Conservation (phyloP, 2,113 vertebrate species). For the Phoxinus phoxinus region DNA sequence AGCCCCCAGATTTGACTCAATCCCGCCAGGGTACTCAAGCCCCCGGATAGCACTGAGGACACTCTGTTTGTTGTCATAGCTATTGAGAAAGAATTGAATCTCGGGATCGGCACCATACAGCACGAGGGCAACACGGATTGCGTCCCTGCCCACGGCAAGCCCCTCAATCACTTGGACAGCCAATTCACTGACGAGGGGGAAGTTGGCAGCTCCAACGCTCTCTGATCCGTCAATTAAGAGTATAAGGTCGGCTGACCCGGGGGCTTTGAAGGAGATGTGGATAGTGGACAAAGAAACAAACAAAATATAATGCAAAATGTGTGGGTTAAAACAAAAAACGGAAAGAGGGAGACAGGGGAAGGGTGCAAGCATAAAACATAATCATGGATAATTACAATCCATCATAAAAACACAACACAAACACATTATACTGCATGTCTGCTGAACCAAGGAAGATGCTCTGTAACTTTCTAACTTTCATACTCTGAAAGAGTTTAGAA, state of each 20-base stretch:
- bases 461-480: constrained; percentile 10
- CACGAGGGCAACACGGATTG: constrained; percentile 89
- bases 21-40: constrained; percentile 82
- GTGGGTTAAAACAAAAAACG: constrained; percentile 84
- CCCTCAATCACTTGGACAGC: constrained; percentile 91
- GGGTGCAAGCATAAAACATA: constrained; percentile 82
- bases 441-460: constrained; percentile 81
- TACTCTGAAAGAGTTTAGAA: not conserved
- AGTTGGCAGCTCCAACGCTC: constrained; percentile 93
- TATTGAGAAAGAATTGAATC: constrained; percentile 88
- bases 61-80: constrained; percentile 81
- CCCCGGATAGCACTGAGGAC: constrained; percentile 86
- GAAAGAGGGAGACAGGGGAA: constrained; percentile 69
- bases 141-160: constrained; percentile 87
- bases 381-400: constrained; percentile 82
- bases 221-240: constrained; percentile 99
- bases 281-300: constrained; percentile 75
- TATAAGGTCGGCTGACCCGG: constrained; percentile 96
- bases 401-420: constrained; percentile 70
- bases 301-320: constrained; percentile 88
- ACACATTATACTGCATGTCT: constrained; percentile 91
- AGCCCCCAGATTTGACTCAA: constrained; percentile 86
- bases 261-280: constrained; percentile 82
- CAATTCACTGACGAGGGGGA: constrained; percentile 88
- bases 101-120: constrained; percentile 85